A percentile compares a stretch with the other conserved stretches of the same genome.
Evolutionary conservation across 2,113 vertebrate genomes (phyloP).

Genomic region (Genyomyrus donnyi): DNA sequence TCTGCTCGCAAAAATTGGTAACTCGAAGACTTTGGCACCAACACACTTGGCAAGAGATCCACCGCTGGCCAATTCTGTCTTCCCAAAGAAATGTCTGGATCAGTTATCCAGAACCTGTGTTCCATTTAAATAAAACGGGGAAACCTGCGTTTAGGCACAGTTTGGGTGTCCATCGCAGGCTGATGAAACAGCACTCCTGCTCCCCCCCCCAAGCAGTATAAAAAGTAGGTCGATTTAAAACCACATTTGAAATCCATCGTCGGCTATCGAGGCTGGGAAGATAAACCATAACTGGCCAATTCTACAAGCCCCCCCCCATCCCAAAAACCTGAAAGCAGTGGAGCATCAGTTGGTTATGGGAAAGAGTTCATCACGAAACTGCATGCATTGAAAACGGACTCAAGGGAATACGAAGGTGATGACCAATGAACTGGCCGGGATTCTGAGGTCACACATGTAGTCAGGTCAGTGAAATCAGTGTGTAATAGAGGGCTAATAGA

Average conservation of each 20-base stretch:
- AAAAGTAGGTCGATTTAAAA: background rate
- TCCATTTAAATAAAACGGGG: background rate
- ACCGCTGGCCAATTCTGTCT: background rate
- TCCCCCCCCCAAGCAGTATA: background rate
- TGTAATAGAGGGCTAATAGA: background rate
- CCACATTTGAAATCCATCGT: background rate
- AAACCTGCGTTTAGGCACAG: background rate
- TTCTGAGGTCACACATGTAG: background rate
- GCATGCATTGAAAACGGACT: background rate
- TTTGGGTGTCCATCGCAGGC: background rate
- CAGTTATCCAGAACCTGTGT: background rate
- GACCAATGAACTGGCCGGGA: background rate
- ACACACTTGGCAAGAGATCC: background rate
- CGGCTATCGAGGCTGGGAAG: background rate
- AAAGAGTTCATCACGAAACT: background rate
- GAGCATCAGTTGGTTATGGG: background rate
- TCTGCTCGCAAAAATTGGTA: background rate
- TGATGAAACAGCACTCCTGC: background rate
- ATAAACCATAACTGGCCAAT: background rate
- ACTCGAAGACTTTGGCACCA: background rate
- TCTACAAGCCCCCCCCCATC: background rate
- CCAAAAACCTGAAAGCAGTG: background rate
- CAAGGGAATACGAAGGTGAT: background rate
- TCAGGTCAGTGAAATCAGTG: background rate
- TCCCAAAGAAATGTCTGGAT: background rate